Conservation (phyloP, 2,888 invertebrate species). For the Xestia rhomboidea region DNA sequence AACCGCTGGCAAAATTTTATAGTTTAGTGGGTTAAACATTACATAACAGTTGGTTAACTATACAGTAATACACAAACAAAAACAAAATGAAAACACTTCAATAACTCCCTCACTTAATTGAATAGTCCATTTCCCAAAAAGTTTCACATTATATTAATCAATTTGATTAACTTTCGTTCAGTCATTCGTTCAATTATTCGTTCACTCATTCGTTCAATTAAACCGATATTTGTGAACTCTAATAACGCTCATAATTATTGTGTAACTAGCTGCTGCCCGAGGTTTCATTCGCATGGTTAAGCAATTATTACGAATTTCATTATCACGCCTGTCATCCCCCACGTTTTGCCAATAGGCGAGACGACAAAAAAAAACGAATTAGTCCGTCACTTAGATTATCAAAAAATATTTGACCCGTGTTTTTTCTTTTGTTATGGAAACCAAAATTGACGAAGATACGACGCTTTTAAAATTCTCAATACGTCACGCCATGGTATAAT, state of each 20-base stretch:
- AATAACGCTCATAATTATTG: constrained; percentile 9
- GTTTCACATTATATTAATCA: constrained; percentile 24
- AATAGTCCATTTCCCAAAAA: constrained; percentile 7
- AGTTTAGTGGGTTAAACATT: not conserved
- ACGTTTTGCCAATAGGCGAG: not conserved
- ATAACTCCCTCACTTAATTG: constrained; percentile 28
- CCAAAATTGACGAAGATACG: no score
- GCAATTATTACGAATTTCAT: not conserved
- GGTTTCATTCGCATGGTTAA: not conserved
- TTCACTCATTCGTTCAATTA: constrained; percentile 51
- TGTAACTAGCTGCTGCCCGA: not conserved
- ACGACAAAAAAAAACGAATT: no score
- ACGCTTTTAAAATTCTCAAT: no score
- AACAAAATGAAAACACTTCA: not conserved
- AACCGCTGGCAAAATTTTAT: not conserved
- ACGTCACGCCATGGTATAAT: no score
- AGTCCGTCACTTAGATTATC: no score
- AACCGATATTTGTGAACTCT: constrained; percentile 10
- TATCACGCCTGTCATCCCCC: not conserved
- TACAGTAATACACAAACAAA: not conserved
- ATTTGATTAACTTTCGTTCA: constrained; percentile 43
- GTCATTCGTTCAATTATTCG: constrained; percentile 35
- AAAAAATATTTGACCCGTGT: no score
- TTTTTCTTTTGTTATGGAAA: no score
- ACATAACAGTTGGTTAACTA: not conserved